Base-by-base conservation (phyloP, 2,888 invertebrate genomes). In the Agrotis clavis region DNA sequence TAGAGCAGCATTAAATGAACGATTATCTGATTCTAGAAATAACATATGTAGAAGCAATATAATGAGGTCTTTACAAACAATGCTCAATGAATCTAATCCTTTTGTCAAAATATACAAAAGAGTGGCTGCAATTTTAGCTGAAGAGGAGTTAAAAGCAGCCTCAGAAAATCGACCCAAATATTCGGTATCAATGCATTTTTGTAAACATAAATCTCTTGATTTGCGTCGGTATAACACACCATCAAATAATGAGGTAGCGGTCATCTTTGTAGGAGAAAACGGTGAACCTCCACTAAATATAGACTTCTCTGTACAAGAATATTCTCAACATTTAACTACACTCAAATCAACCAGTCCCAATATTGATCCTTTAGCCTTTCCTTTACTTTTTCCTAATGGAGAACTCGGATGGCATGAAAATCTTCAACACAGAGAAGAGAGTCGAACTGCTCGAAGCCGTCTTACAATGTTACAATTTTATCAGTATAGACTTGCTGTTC, bases 101-200 rank as follows among this genome's bases (percentile, higher is more conserved):
- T 30, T 30, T 30, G 30, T 30, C 30, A 30, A 30, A 30, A 30
- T 4, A 30, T 30, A 30, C 30, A 30, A 30, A 30, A 30, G 30
- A 5, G 30, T 30, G 30, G 30, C 30, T 30, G 30, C 30, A 30
- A 30, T 77, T 75, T 75, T 77, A 73, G 73, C 72, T 65, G 75
- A 75, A 75, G 77, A 74, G 68, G 71, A 80, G 63, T 75, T 75
- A 57, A 57, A 57, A 57, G 30, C 57, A n/a, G 59, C 59, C 41
- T 14, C 14, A 19, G 59, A 41, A 59, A 59, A 82, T 62, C 65
- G 71, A 72, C 71, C 68, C 70, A 74, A 76, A 76, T 35, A 73
- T 69, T 66, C 67, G 71, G 71, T 71, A 78, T 66, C 67, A 74
- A 80, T 80, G 77, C 74, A 77, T 69, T 77, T 80, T 77, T 77